Base-by-base conservation (phyloP, 2,888 invertebrate species). In the Lumbricus terrestris region DNA sequence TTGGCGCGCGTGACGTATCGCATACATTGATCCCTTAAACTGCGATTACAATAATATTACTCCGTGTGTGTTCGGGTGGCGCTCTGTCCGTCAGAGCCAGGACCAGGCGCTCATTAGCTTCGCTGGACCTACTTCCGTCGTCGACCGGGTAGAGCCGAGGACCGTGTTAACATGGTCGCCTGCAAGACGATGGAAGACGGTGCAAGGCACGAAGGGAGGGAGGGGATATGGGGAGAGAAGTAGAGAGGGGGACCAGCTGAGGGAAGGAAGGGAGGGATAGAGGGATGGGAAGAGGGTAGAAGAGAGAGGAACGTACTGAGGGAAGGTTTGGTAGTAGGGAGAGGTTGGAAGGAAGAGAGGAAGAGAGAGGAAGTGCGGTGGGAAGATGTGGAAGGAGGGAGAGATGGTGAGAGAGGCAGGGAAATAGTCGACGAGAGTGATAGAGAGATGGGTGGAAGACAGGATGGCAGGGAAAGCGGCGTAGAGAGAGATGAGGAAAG, bases 1-100 rank as follows among this genome's bases (percentile, higher is more conserved):
- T n/a, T 69, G 1, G 29, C 8, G 69, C 69, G 69, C 69, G 69
- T 69, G 69, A 69, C 69, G 69, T 69, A 69, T 69, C 69, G 69
- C n/a, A n/a, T 69, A 69, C 69, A 69, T n/a, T n/a, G 69, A n/a
- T 69, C 69, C 69, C n/a, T 69, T 69, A 69, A 69, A 69, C n/a
- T 69, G 69, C 69, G 1, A 69, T 69, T 69, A 69, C n/a, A 69
- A n/a, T n/a, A n/a, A n/a, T n/a, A n/a, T n/a, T n/a, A n/a, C 69
- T n/a, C n/a, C n/a, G 16, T 69, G n/a, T 69, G 13, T n/a, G 11
- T 29, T n/a, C 29, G 69, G 69, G 29, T n/a, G 29, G 29, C 18
- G 8, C 13, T 47, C 42, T 6, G 23, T 47, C 47, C 1, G 69
- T 29, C 11, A 69, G 69, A n/a, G 69, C 6, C 69, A n/a, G 0